phyloP scores from a whole-genome alignment of 2,797 vertebrate species.

The Tapera naevia region DNA sequence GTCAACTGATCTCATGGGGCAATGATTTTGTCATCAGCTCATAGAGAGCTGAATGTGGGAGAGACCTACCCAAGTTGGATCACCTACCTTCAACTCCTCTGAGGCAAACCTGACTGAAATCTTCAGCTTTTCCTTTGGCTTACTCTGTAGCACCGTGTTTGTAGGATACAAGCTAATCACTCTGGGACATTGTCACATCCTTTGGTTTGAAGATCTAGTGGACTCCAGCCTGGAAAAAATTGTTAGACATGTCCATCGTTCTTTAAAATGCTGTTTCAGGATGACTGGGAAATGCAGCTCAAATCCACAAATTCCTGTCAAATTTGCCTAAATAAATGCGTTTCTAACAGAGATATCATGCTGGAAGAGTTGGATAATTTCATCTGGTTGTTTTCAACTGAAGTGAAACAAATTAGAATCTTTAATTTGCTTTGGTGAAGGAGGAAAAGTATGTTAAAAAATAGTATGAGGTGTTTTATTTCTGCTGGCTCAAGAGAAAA shows the following conservation, averaged over 20 bases:
- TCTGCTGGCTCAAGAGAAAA: neutral
- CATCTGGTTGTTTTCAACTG: neutral
- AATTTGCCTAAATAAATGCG: constrained; percentile 15
- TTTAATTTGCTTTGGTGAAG: neutral
- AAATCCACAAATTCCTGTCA: neutral
- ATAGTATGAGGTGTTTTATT: neutral
- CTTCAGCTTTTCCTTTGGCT: neutral
- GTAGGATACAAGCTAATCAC: neutral
- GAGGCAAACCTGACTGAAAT: neutral
- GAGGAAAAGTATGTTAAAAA: rapidly evolving
- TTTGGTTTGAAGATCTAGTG: neutral
- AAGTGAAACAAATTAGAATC: neutral
- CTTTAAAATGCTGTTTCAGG: neutral
- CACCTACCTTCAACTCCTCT: neutral
- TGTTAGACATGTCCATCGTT: neutral
- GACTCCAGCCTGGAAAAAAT: neutral
- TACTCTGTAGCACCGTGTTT: rapidly evolving
- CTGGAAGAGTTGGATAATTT: neutral
- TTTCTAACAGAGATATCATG: neutral
- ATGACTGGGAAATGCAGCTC: neutral
- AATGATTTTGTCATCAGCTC: neutral
- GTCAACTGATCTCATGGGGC: neutral
- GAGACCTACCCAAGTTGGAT: neutral
- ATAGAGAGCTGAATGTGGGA: neutral
- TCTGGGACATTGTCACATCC: neutral